Conservation (phyloP, 2,888 invertebrate genomes). For the Beris chalybata region DNA sequence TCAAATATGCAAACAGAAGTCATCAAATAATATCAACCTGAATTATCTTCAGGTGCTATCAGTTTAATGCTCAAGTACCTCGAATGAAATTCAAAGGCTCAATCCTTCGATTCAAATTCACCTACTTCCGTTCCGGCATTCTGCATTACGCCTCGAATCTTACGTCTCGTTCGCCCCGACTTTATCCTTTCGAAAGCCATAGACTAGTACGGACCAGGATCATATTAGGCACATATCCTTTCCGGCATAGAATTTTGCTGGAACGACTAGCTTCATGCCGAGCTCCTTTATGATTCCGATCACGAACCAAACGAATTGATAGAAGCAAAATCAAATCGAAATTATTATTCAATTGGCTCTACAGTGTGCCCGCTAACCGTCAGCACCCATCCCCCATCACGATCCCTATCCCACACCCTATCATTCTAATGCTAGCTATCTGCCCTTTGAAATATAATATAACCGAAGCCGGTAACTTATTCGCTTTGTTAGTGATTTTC, state of each 20-base stretch:
- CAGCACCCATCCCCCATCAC: too few species aligned
- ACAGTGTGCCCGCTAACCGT: not conserved
- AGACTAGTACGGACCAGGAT: not conserved
- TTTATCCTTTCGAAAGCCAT: too few species aligned
- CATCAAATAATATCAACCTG: conserved; percentile 11
- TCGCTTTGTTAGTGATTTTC: too few species aligned
- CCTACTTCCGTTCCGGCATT: too few species aligned
- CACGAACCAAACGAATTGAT: conserved; percentile 20
- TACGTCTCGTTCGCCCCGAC: not conserved
- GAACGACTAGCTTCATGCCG: not conserved
- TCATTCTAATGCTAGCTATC: too few species aligned
- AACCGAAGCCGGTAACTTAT: too few species aligned
- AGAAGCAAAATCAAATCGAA: conserved; percentile 24
- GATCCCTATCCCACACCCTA: too few species aligned
- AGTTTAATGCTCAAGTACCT: conserved; percentile 14
- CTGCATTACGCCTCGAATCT: too few species aligned
- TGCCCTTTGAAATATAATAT: too few species aligned
- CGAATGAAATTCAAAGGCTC: too few species aligned
- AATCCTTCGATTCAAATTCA: too few species aligned
- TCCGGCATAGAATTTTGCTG: not conserved
- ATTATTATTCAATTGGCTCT: conserved; percentile 19
- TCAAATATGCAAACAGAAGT: conserved; percentile 16
- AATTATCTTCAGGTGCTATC: conserved; percentile 23
- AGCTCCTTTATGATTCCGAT: conserved; percentile 13
- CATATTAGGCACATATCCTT: not conserved